Conservation (phyloP, 2,888 invertebrate species). For the Phyllotreta striolata region DNA sequence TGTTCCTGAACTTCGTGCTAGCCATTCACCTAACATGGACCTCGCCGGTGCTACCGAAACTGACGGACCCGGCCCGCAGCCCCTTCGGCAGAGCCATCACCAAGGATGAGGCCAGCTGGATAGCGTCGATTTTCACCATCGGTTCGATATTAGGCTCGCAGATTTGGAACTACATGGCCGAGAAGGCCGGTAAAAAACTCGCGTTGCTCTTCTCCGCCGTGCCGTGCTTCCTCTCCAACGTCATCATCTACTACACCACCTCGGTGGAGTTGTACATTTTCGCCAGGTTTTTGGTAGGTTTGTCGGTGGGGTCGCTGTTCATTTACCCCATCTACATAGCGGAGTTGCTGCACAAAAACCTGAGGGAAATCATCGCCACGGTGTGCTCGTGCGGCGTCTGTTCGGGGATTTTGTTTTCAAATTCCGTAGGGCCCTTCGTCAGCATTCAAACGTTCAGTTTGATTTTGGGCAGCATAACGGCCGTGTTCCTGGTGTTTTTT, state of each 20-base stretch:
- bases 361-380: constrained; percentile 80
- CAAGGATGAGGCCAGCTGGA: constrained; percentile 60
- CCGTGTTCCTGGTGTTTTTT: constrained; percentile 64
- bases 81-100: constrained; percentile 52
- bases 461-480: constrained; percentile 63
- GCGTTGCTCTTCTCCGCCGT: constrained; percentile 68
- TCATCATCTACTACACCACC: constrained; percentile 22
- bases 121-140: constrained; percentile 60
- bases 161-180: constrained; percentile 69
- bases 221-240: constrained; percentile 67
- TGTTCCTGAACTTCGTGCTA: neutral
- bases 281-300: constrained; percentile 28
- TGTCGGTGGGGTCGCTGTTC: constrained; percentile 66
- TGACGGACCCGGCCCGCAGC: constrained; percentile 42
- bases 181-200: constrained; percentile 72
- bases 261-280: constrained; percentile 21
- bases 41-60: constrained; percentile 40
- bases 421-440: constrained; percentile 76
- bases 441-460: constrained; percentile 70
- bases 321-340: constrained; percentile 86
- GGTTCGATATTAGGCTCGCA: constrained; percentile 69
- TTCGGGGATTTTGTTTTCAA: constrained; percentile 73
- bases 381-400: constrained; percentile 67
- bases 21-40: constrained; percentile 56
- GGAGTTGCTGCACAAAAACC: constrained; percentile 81